These are phyloP conservation scores for Halesus radiatus DNA, from an alignment of 1,140 invertebrate species.

Conservation along the genomic window DNA sequence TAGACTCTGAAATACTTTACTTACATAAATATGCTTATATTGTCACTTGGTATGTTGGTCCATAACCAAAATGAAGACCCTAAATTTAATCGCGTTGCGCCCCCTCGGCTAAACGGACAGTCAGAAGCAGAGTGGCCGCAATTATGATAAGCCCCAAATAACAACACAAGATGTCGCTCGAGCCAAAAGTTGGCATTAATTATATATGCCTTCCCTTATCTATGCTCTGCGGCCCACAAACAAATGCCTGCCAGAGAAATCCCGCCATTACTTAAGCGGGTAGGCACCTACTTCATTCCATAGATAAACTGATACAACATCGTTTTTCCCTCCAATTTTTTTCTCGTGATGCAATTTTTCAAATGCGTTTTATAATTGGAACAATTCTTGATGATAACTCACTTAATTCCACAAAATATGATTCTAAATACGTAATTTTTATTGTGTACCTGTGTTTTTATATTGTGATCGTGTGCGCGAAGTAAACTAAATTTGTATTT, in stretches of 20 bases:
- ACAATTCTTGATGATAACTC: too few relatives aligned
- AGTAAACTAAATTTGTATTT: too few relatives aligned
- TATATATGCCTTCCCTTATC: constrained; percentile 46
- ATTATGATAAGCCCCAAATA: constrained; percentile 52
- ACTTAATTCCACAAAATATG: too few relatives aligned
- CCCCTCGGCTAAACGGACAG: constrained; percentile 12
- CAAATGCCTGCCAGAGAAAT: constrained; percentile 48
- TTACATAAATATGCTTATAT: too few relatives aligned
- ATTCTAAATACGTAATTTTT: too few relatives aligned
- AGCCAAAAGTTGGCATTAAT: constrained; percentile 56
- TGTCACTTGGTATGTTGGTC: too few relatives aligned
- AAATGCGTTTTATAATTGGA: too few relatives aligned
- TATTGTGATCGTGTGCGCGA: too few relatives aligned
- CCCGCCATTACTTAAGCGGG: constrained; percentile 13
- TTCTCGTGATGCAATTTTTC: background rate
- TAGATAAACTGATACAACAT: background rate
- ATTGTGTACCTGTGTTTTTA: too few relatives aligned
- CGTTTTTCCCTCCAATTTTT: background rate
- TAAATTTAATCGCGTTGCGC: background rate
- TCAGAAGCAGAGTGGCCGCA: constrained; percentile 32
- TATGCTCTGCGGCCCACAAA: constrained; percentile 33
- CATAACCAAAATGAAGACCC: background rate
- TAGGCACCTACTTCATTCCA: background rate
- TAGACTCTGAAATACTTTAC: too few relatives aligned
- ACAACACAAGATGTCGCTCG: constrained; percentile 49